Evolutionary conservation across 2,888 invertebrate genomes (phyloP).

Genomic region (Liopterus haemorrhoidalis): DNA sequence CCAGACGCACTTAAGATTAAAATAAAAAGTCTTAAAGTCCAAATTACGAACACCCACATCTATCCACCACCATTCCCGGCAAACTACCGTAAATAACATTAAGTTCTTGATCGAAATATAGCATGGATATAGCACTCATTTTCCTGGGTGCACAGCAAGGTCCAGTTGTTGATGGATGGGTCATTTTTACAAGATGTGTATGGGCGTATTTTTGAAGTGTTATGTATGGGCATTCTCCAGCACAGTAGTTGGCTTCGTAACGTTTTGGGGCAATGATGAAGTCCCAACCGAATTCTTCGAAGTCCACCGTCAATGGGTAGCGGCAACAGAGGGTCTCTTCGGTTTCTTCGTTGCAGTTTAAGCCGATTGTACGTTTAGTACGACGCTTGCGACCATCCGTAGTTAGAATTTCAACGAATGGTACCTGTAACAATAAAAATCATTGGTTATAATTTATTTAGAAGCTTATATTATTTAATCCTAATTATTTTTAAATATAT

Average conservation of each 20-base stretch:
- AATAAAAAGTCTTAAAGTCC: background rate
- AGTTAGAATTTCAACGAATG: constrained; percentile 56
- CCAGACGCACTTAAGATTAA: too few species aligned
- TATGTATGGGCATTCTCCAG: constrained; percentile 87
- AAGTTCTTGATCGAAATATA: constrained; percentile 84
- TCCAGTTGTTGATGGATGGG: constrained; percentile 68
- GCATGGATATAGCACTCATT: constrained; percentile 81
- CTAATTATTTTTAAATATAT: too few species aligned
- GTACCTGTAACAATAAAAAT: constrained; percentile 45
- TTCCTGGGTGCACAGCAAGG: constrained; percentile 91
- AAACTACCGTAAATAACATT: constrained; percentile 83
- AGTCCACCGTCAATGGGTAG: constrained; percentile 88
- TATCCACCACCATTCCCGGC: constrained; percentile 91
- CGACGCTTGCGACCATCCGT: constrained; percentile 55
- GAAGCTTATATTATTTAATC: background rate
- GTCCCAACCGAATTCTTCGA: constrained; percentile 93
- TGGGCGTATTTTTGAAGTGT: constrained; percentile 82
- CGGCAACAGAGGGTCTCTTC: constrained; percentile 85
- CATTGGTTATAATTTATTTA: background rate
- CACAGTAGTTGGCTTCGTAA: constrained; percentile 94
- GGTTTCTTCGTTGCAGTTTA: constrained; percentile 73
- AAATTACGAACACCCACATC: constrained; percentile 81
- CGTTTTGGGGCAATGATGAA: constrained; percentile 94
- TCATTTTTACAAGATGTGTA: constrained; percentile 80
- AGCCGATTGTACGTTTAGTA: constrained; percentile 69